These are phyloP conservation scores for Molossus alvarezi DNA, from an alignment of 2,797 vertebrate species.

Conservation along the genomic window DNA sequence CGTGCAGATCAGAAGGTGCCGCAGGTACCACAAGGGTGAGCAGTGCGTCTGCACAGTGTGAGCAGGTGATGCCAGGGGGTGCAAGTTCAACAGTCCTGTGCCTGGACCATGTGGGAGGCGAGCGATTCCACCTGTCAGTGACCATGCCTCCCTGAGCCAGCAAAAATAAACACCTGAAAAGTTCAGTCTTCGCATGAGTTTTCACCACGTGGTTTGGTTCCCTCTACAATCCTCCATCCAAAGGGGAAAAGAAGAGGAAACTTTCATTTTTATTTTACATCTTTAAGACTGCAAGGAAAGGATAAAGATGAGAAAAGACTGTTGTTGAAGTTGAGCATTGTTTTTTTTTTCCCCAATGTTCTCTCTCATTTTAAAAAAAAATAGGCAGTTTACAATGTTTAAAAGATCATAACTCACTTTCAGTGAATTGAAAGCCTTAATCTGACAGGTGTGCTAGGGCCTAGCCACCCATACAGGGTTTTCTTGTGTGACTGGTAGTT, in stretches of 20 bases:
- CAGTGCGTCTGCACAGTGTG: rapidly evolving
- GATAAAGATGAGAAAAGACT: not conserved
- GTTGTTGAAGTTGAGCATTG: not conserved
- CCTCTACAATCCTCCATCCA: not conserved
- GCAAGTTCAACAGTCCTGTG: not conserved
- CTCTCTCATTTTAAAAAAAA: constrained; percentile 49
- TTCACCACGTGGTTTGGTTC: constrained; percentile 66
- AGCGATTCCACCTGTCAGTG: constrained; percentile 61
- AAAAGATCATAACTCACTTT: not conserved
- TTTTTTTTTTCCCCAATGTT: not conserved
- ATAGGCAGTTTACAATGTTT: not conserved
- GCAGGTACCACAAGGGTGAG: not conserved
- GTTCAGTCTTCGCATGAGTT: constrained; percentile 50
- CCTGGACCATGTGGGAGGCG: constrained; percentile 11
- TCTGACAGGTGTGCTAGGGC: constrained; percentile 12
- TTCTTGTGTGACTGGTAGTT: not conserved
- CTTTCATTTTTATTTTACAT: constrained; percentile 29
- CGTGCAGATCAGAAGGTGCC: not conserved
- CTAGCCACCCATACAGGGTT: not conserved
- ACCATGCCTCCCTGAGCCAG: not conserved
- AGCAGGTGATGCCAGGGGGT: not conserved
- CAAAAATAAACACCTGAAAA: constrained; percentile 79
- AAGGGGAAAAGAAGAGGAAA: not conserved
- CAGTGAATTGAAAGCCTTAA: constrained; percentile 30
- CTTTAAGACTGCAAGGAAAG: not conserved